Evolutionary conservation across 2,113 vertebrate species (phyloP), one percentile per base, ranked within the genome.

Genomic region (Mungos mungo): DNA sequence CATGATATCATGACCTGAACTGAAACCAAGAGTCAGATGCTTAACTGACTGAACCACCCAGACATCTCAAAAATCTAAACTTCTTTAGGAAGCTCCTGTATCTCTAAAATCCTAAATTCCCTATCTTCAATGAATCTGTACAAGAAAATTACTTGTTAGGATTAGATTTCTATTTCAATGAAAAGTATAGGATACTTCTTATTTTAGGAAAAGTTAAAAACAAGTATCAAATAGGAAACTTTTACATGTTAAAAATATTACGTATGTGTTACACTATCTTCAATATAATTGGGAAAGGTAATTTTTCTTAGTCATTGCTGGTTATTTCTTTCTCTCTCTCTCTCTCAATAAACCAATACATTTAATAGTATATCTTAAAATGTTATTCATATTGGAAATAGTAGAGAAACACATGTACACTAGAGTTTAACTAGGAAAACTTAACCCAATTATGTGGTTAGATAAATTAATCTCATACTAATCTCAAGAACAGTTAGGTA

Each of bases 191-290:
- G n/a, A 66, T 76, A 1, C 0, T 87, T 90, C 82, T 91, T 91
- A 93, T 74, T 95, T 86, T 79, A 93, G 41, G 14, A 57, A 95
- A 74, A 95, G 54, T 87, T 87, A 72, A 92, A 92, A 94, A 60
- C 21, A 85, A 90, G 23, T 29, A 25, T 85, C 7, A 85, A 66
- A 6, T 33, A 31, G 86, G n/a, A 87, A 80, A 93, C 16, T 82
- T 84, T 92, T 31, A 23, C 18, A 72, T 41, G 31, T 80, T 45
- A 68, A 88, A 93, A 14, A 86, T 52, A 19, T 63, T 57, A n/a
- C 2, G n/a, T 29, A 25, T 2, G 35, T 41, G 5, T 68, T 87
- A 72, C 3, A 74, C 5, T 76, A 84, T 90, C 89, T 83, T 82
- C 52, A 84, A 52, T 63, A 41, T 72, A 86, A 92, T 6, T 71